A percentile compares a stretch with the other conserved stretches of the same genome.
These are phyloP conservation scores for Dryadula phaetusa DNA, from an alignment of 2,888 invertebrate species.

Conservation along the genomic window DNA sequence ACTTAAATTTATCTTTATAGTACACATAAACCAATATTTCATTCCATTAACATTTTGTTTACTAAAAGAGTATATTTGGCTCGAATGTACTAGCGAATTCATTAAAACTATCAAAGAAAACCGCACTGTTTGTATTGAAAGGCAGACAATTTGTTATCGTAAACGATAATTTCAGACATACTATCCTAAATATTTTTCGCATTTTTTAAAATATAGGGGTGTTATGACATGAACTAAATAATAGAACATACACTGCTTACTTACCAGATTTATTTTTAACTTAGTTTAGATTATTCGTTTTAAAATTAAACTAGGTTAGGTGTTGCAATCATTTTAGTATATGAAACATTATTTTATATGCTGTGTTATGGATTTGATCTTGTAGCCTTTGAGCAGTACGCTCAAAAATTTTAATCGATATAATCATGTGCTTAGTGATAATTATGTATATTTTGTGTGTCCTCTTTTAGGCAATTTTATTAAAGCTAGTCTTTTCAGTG, in stretches of 20 bases:
- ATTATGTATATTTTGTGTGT: too few species aligned
- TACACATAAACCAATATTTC: slow-evolving; percentile 11
- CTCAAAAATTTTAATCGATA: too few species aligned
- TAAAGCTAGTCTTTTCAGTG: too few species aligned
- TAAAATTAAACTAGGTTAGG: neutral
- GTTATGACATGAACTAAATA: slow-evolving; percentile 21
- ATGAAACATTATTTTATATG: neutral
- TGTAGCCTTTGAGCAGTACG: too few species aligned
- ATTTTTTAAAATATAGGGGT: slow-evolving; percentile 12
- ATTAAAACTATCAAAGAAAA: slow-evolving; percentile 17
- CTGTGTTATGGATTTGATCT: neutral
- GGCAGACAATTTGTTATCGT: slow-evolving; percentile 12
- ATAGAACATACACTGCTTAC: neutral
- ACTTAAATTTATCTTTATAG: slow-evolving; percentile 4
- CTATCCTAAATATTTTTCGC: slow-evolving; percentile 18
- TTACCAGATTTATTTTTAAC: neutral
- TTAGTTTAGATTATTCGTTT: neutral
- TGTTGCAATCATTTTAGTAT: neutral
- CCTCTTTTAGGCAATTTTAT: too few species aligned
- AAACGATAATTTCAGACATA: neutral
- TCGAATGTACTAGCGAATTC: neutral
- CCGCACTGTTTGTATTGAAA: slow-evolving; percentile 8
- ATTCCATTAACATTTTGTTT: slow-evolving; percentile 15
- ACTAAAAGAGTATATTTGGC: slow-evolving; percentile 4
- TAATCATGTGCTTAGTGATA: too few species aligned